Conservation (phyloP, 2,113 vertebrate genomes). For the Rhadina sibilatrix region DNA sequence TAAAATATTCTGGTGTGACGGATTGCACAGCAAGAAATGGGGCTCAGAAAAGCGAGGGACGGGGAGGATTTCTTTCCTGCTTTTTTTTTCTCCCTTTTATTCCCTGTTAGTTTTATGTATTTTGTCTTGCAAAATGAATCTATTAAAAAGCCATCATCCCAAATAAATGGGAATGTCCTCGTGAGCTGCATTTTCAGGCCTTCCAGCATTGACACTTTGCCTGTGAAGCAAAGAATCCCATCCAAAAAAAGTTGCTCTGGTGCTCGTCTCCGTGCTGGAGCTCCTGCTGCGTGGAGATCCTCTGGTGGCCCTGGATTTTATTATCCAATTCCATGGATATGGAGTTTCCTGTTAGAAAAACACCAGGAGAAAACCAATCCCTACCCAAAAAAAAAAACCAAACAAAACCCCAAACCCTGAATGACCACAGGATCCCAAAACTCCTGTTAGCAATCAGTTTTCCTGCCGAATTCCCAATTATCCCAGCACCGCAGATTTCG, state of each 20-base stretch:
- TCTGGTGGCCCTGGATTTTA: not conserved
- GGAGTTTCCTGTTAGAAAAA: not conserved
- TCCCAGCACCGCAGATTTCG: not conserved
- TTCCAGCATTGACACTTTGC: not conserved
- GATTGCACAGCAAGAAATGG: not conserved
- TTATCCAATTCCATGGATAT: not conserved
- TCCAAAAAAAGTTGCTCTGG: not conserved
- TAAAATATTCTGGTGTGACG: not conserved
- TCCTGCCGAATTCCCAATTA: not conserved
- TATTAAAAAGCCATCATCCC: not conserved
- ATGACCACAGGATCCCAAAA: not conserved
- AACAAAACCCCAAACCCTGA: too few species aligned
- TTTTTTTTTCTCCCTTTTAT: not conserved
- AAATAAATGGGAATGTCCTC: not conserved
- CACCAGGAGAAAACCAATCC: not conserved
- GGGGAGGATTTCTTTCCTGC: not conserved
- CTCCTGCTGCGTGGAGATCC: not conserved
- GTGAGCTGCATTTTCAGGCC: not conserved
- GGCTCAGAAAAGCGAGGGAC: not conserved
- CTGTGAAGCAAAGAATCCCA: not conserved
- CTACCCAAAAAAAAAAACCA: not conserved
- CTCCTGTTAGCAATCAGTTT: not conserved
- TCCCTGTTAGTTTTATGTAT: not conserved
- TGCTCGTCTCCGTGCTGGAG: not conserved
- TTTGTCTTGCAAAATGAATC: constrained; percentile 19